Base-by-base conservation (phyloP, 2,888 invertebrate genomes). In the Tupiocoris notatus region DNA sequence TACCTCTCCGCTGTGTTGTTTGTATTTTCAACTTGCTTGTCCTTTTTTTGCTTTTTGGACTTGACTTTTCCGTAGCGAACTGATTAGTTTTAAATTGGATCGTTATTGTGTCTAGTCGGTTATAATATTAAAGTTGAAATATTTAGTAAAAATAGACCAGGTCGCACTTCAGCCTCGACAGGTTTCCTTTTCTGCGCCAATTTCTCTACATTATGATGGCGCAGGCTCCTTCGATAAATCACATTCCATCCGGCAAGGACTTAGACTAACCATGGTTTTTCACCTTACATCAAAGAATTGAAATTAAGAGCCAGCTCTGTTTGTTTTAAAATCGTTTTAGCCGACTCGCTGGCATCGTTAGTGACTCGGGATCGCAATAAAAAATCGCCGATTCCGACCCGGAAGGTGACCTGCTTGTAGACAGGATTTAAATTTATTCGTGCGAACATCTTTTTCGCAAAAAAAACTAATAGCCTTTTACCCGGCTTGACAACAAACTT, bases 401-500 rank as follows among this genome's bases (percentile, higher is more conserved):
- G 65, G 39, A 65, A 39, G 18, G 6, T 3, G 65, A 6, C 39
- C 65, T 24, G 12, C 9, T 6, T 17, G 23, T 25, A 39, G 65
- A 39, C 65, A 20, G 9, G 65, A 25, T 65, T 65, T n/a, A 17
- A 24, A 18, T 39, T 39, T 65, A 39, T 21, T 56, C 20, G 16
- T 39, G 18, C 20, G 21, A 66, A 66, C 25, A 66, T 20, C 17
- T 25, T 65, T 17, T 39, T 63, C 63, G 9, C 63, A 12, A 9
- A 23, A 17, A 18, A 24, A 65, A 18, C 39, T 59, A 59, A 59
- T 59, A 20, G 57, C 16, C 67, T 54, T 67, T 67, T 67, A 56
- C 56, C 21, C 67, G 67, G 67, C 17, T 58, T 71, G 61, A 71
- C 71, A 71, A 71, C 71, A 71, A 71, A 71, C 71, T 23, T 71